Conservation (phyloP, 1,140 invertebrate genomes). For the Mesaphorura yosii region DNA sequence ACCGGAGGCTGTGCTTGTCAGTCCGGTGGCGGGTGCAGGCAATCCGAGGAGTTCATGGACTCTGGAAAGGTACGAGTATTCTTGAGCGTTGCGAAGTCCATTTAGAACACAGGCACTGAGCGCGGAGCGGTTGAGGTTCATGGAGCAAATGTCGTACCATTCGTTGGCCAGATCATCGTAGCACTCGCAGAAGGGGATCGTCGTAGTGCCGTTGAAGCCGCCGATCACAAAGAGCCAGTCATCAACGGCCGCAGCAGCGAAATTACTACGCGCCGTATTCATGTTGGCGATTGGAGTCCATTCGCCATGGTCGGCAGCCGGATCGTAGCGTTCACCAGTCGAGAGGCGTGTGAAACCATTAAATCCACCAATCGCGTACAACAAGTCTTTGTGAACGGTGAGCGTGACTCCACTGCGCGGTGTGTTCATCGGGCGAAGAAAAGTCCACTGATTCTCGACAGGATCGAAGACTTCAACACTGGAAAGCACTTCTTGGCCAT, state of each 20-base stretch:
- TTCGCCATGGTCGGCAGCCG: slow-evolving; percentile 44
- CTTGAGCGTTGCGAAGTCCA: no score
- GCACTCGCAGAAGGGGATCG: no score
- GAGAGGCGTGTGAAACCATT: slow-evolving; percentile 55
- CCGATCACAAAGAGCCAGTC: slow-evolving; percentile 70
- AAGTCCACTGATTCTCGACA: slow-evolving; percentile 53
- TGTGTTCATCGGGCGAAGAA: slow-evolving; percentile 60
- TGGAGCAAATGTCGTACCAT: no score
- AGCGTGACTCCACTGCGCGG: slow-evolving; percentile 63
- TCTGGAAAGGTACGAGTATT: no score
- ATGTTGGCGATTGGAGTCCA: slow-evolving; percentile 62
- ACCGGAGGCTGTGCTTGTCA: no score
- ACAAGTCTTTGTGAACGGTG: slow-evolving; percentile 51
- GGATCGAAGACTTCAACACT: slow-evolving; percentile 55
- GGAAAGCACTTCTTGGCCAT: slow-evolving; percentile 50
- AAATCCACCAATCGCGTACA: slow-evolving; percentile 66
- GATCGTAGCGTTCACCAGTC: slow-evolving; percentile 58
- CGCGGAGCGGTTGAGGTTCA: no score
- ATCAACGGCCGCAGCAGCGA: slow-evolving; percentile 64
- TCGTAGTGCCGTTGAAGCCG: slow-evolving; percentile 56
- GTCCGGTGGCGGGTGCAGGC: no score
- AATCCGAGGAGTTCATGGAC: no score
- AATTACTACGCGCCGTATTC: slow-evolving; percentile 72
- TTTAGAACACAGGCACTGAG: no score
- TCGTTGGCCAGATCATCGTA: no score